Base-by-base conservation (phyloP, 2,888 invertebrate genomes). In the Julus scandinavius region DNA sequence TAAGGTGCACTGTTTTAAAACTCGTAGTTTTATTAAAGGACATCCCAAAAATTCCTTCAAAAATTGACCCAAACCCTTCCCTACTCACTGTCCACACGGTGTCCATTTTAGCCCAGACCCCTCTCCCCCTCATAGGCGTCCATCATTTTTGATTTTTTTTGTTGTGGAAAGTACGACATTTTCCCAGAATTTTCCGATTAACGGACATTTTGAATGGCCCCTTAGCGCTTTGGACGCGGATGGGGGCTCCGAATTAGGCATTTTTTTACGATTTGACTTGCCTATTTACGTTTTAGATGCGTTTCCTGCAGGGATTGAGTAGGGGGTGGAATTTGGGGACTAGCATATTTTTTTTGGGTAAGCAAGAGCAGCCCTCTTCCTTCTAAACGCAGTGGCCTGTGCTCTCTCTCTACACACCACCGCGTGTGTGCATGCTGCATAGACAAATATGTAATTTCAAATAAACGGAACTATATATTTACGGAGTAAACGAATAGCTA, bases 371-470 rank as follows among this genome's bases (percentile, higher is more conserved):
- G 45, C 45, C 45, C 1, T 63, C 63, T 7, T n/a, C 63, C 63
- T 63, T 63, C 63, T 17, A 63, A 15, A n/a, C n/a, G 63, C n/a
- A 7, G 63, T 63, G 63, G 63, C n/a, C n/a, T 63, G 17, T 63
- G 63, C 63, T 17, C 63, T 63, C 63, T n/a, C n/a, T n/a, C 5
- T 7, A 17, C 54, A 54, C 54, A 54, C 63, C 63, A 63, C 6
- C n/a, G 54, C 54, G 54, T n/a, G 63, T 7, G 17, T 63, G 63
- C 7, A 63, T 17, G 3, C n/a, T 17, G 63, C 63, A n/a, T 63
- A 63, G n/a, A 63, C n/a, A 63, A 63, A 63, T 63, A 17, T 63
- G 63, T n/a, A 63, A n/a, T 63, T 63, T 63, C 17, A n/a, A 63
- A 63, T n/a, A 63, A 5, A n/a, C 63, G 63, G 63, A 63, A 63